Conservation (phyloP, 2,888 invertebrate species). For the Lypha dubia region DNA sequence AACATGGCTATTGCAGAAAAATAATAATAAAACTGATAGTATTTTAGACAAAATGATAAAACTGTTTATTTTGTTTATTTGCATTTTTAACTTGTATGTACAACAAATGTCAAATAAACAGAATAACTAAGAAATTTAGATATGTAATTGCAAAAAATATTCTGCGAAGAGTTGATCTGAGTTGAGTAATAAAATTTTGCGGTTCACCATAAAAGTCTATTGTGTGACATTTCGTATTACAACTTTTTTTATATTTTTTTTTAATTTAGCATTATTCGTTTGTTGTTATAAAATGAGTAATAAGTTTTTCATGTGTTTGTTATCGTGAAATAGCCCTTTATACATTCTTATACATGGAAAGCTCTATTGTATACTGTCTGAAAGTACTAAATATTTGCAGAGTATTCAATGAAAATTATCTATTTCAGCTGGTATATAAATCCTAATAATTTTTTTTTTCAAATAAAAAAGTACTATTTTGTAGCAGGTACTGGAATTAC, state of each 20-base stretch:
- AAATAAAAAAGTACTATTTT: too few species aligned
- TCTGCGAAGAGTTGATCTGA: neutral
- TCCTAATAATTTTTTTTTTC: too few species aligned
- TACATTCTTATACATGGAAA: too few species aligned
- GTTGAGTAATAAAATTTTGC: slow-evolving; percentile 52
- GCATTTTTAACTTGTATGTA: neutral
- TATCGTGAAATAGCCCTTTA: too few species aligned
- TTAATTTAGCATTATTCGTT: neutral
- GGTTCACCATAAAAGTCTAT: slow-evolving; percentile 45
- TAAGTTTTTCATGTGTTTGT: too few species aligned
- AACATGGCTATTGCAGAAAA: slow-evolving; percentile 15
- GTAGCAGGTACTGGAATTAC: too few species aligned
- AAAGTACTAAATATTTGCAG: too few species aligned
- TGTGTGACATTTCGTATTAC: slow-evolving; percentile 37
- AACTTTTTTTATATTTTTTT: neutral
- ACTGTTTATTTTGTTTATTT: slow-evolving; percentile 8
- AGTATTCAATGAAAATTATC: too few species aligned
- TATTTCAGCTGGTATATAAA: too few species aligned
- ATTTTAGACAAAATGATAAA: slow-evolving; percentile 4
- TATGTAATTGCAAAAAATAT: neutral
- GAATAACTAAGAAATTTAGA: slow-evolving; percentile 18
- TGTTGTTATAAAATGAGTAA: neutral
- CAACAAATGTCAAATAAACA: slow-evolving; percentile 25
- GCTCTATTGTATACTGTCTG: too few species aligned
- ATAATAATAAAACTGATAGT: neutral